Base-by-base conservation (phyloP, 2,888 invertebrate genomes). In the Steinernema hermaphroditum region DNA sequence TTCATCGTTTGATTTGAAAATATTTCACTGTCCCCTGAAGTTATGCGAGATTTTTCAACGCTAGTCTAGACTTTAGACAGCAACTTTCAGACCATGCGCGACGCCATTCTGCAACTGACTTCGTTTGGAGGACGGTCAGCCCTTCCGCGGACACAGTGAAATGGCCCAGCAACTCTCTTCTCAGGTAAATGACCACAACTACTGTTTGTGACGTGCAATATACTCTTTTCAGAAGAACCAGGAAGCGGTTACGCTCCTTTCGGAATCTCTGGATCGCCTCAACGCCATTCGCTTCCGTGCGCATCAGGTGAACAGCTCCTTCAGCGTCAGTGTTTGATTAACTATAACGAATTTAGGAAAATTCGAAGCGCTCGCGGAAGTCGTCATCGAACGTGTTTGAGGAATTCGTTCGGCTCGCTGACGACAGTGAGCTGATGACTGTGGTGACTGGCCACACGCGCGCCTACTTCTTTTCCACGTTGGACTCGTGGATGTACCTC, bases 321-420 rank as follows among this genome's bases (percentile, higher is more conserved):
- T 14, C 19, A 19, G 16, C 32, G 8, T 32, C 62, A 2, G 16
- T 2, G 12, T 50, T 50, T 12, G 22, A 22, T 22, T 50, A 12
- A 12, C 22, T 24, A n/a, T 19, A 50, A 19, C 24, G 22, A 22
- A 50, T 24, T 50, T 24, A 19, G 22, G 22, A 19, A 24, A 50
- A 83, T 12, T 4, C 96, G 97, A 1, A 96, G 94, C 86, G 87
- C 88, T 69, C 89, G 97, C 80, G 12, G 37, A 37, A 37, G 37
- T 12, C 37, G 12, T 12, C 96, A 1, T 90, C 92, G 69, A 91
- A 94, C 81, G 97, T 97, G 88, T 92, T 93, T 49, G 91, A 92
- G 82, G 92, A 93, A 80, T 96, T 98, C 88, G 73, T 81, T 34
- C 77, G 76, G 34, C 82, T 82, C 70, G 73, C 74, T 37, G 72